Conservation (phyloP, 2,113 vertebrate species). For the Siniperca knerii region DNA sequence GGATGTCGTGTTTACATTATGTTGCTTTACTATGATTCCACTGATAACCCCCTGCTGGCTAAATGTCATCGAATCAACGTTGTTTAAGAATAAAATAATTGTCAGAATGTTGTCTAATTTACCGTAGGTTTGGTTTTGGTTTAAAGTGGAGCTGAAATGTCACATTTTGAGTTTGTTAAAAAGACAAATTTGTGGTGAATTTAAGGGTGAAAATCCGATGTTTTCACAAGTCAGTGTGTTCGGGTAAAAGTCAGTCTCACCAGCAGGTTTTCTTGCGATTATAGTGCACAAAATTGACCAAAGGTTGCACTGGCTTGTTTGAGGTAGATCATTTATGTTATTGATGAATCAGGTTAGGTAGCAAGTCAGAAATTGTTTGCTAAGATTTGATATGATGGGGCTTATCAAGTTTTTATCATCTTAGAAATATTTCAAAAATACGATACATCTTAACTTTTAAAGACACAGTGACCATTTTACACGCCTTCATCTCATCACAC, state of each 20-base stretch:
- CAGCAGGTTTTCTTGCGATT: neutral
- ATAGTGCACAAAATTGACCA: neutral
- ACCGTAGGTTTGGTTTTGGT: neutral
- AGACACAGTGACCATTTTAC: too few relatives aligned
- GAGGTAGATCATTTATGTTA: neutral
- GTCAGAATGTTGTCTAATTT: neutral
- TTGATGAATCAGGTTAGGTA: neutral
- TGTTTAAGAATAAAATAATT: neutral
- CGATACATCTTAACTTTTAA: too few relatives aligned
- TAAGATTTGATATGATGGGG: neutral
- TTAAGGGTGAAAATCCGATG: neutral
- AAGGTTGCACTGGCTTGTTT: neutral
- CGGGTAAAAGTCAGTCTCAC: neutral
- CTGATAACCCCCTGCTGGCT: neutral
- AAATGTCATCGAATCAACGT: conserved; percentile 13
- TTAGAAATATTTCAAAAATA: too few relatives aligned
- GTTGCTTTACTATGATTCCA: neutral
- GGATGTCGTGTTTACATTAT: conserved; percentile 12
- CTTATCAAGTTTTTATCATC: neutral
- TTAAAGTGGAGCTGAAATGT: neutral
- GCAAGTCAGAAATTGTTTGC: neutral
- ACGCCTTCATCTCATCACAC: too few relatives aligned
- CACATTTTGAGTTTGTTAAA: conserved; percentile 1
- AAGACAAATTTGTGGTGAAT: neutral
- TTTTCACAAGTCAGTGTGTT: neutral